Percentiles rank a stretch among this genome's conserved stretches.
Conservation (phyloP, 2,888 invertebrate species). For the Mimachlamys varia region DNA sequence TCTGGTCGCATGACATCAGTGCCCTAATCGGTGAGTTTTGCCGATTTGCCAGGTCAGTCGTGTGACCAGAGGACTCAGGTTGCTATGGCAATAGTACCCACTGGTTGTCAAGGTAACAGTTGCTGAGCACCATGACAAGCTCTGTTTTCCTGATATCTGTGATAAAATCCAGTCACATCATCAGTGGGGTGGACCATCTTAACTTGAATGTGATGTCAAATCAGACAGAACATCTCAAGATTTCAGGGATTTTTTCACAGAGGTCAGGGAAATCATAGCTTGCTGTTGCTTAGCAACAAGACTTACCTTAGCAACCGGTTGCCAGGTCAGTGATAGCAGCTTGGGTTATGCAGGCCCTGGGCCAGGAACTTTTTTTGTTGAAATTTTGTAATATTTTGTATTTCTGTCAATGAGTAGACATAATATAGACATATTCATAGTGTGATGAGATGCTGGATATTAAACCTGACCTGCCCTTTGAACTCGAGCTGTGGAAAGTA, state of each 20-base stretch:
- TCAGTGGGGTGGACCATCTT: neutral
- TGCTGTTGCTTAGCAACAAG: constrained; percentile 3
- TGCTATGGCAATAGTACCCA: constrained; percentile 43
- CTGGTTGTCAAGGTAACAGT: neutral
- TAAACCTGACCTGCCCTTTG: neutral
- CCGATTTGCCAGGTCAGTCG: constrained; percentile 54
- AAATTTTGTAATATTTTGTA: constrained; percentile 33
- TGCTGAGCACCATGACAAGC: neutral
- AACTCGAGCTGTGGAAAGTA: neutral
- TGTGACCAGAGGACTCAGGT: constrained; percentile 45
- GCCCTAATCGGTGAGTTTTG: constrained; percentile 54
- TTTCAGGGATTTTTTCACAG: neutral
- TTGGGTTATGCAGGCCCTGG: constrained; percentile 44
- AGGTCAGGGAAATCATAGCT: neutral
- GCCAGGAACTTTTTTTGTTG: constrained; percentile 36
- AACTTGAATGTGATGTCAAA: neutral
- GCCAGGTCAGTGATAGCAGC: constrained; percentile 39
- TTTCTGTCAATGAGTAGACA: constrained; percentile 28
- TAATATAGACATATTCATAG: neutral
- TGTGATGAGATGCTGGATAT: neutral
- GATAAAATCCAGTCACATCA: constrained; percentile 17
- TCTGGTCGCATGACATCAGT: constrained; percentile 50
- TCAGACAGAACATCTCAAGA: neutral
- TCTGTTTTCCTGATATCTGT: neutral
- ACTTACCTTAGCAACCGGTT: constrained; percentile 44